Percentiles rank a stretch among this genome's conserved stretches.
phyloP scores from a whole-genome alignment of 2,888 invertebrate species.

The Drosophila robusta region DNA sequence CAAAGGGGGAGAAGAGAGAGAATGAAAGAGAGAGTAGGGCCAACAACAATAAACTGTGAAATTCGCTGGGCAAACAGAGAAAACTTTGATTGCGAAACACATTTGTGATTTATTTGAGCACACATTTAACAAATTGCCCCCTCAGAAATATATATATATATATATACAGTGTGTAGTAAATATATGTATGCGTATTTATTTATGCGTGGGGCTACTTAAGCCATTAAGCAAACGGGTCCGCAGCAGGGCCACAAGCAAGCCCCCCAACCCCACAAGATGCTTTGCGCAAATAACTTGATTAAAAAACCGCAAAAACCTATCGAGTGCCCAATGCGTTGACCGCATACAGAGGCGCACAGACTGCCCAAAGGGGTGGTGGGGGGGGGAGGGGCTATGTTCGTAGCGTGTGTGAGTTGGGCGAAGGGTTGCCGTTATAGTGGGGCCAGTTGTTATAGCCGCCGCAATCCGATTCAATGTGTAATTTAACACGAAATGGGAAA shows the following conservation, averaged over 20 bases:
- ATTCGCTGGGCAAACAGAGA: conserved; percentile 47
- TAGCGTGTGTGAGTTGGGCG: neutral
- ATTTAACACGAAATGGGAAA: conserved; percentile 81
- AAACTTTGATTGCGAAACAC: conserved; percentile 77
- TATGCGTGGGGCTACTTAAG: conserved; percentile 69
- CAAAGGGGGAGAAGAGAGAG: neutral
- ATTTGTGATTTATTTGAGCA: conserved; percentile 79
- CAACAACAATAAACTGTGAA: conserved; percentile 45
- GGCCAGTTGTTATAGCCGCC: conserved; percentile 72
- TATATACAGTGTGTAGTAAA: conserved; percentile 16
- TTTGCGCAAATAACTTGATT: conserved; percentile 77
- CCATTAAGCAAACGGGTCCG: conserved; percentile 49
- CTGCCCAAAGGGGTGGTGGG: neutral
- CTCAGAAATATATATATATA: conserved; percentile 22
- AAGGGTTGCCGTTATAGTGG: conserved; percentile 34
- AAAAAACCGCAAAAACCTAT: conserved; percentile 81
- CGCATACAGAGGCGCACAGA: conserved; percentile 38
- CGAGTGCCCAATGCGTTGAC: conserved; percentile 68
- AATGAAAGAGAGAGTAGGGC: neutral
- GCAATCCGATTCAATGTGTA: conserved; percentile 80
- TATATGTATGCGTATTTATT: conserved; percentile 53
- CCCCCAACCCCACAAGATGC: conserved; percentile 30
- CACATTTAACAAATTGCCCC: conserved; percentile 78
- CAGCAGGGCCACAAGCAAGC: neutral
- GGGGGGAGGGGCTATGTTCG: neutral